phyloP scores from a whole-genome alignment of 2,113 vertebrate genomes.

The Myotis brandtii region DNA sequence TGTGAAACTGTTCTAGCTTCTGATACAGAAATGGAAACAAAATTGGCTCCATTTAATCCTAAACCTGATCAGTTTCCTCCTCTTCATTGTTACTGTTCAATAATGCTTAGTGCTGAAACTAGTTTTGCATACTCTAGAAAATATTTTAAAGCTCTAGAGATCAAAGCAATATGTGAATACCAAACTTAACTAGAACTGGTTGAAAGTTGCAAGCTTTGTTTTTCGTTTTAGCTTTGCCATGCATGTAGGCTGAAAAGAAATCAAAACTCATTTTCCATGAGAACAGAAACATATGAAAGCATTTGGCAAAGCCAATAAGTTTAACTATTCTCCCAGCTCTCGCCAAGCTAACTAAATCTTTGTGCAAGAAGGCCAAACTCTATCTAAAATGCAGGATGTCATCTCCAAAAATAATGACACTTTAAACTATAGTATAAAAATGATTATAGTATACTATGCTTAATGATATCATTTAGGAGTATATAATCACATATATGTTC shows the following conservation, averaged over 20 bases:
- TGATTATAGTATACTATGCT: constrained; percentile 8
- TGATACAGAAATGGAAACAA: constrained; percentile 56
- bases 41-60: constrained; percentile 47
- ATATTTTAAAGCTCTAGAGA: constrained; percentile 34
- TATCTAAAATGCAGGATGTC: neutral
- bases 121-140: constrained; percentile 37
- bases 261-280: constrained; percentile 79
- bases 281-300: constrained; percentile 77
- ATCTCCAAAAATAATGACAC: constrained; percentile 22
- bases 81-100: neutral
- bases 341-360: constrained; percentile 45
- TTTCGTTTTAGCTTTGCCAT: constrained; percentile 67
- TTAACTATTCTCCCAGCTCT: constrained; percentile 64
- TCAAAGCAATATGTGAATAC: constrained; percentile 57
- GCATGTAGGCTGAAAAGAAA: constrained; percentile 71
- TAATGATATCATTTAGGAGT: constrained; percentile 57
- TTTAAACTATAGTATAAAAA: constrained; percentile 17
- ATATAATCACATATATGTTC: constrained; percentile 34
- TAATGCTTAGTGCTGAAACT: constrained; percentile 24
- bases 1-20: constrained; percentile 1
- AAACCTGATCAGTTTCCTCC: neutral
- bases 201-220: constrained; percentile 64
- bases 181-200: constrained; percentile 51
- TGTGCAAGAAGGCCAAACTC: constrained; percentile 37
- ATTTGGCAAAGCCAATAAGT: constrained; percentile 71